phyloP scores from a whole-genome alignment of 2,888 invertebrate species.

The Chloroclysta siterata region DNA sequence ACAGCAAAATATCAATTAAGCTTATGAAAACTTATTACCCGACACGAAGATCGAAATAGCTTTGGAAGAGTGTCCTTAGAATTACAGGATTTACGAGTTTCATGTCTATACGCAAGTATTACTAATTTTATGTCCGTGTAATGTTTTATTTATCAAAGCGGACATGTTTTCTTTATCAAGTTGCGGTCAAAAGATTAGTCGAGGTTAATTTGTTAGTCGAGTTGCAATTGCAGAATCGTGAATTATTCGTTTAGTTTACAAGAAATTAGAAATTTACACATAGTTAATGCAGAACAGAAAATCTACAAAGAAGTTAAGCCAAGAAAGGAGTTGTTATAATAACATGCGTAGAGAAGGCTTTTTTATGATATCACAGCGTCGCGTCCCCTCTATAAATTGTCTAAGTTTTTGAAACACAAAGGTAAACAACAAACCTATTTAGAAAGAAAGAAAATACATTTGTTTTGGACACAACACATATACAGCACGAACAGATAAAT shows the following conservation, averaged over 20 bases:
- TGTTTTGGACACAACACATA: no score
- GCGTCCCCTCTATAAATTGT: not conserved
- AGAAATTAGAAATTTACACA: slow-evolving; percentile 45
- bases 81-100: slow-evolving; percentile 9
- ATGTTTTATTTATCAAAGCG: slow-evolving; percentile 53
- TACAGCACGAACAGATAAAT: no score
- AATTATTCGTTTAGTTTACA: slow-evolving; percentile 64
- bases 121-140: slow-evolving; percentile 38
- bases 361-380: slow-evolving; percentile 8
- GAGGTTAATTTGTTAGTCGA: slow-evolving; percentile 71
- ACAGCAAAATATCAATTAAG: no score
- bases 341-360: slow-evolving; percentile 13
- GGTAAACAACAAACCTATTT: no score
- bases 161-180: slow-evolving; percentile 49
- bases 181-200: slow-evolving; percentile 50
- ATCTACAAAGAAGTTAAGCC: slow-evolving; percentile 55
- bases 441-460: no score
- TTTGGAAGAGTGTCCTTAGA: not conserved
- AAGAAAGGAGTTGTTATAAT: slow-evolving; percentile 29
- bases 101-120: slow-evolving; percentile 33
- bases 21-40: no score
- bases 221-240: slow-evolving; percentile 65
- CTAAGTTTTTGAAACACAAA: not conserved
- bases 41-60: not conserved
- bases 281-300: slow-evolving; percentile 52